Percentiles rank a stretch among this genome's conserved stretches.
These are phyloP conservation scores for Mimumesa dahlbomi DNA, from an alignment of 2,888 invertebrate species.

Conservation along the genomic window DNA sequence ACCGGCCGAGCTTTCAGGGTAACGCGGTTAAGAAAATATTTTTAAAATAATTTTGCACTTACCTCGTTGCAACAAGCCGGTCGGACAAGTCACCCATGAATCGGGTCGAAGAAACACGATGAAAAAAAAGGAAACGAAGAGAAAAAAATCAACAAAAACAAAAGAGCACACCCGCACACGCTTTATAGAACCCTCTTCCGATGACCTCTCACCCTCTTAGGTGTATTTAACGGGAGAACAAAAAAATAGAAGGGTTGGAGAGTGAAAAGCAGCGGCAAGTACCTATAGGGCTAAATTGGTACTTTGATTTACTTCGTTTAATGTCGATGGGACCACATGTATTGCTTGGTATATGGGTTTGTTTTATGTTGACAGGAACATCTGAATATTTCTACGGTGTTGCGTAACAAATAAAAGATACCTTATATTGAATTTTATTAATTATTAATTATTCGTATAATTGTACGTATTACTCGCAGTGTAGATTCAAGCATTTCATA, in stretches of 20 bases:
- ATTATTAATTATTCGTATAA: no score
- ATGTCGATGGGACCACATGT: no score
- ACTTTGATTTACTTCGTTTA: neutral
- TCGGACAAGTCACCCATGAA: slow-evolving; percentile 30
- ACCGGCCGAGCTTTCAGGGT: slow-evolving; percentile 75
- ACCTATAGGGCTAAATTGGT: slow-evolving; percentile 16
- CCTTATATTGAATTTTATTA: no score
- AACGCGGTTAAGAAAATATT: slow-evolving; percentile 78
- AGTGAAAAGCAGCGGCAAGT: slow-evolving; percentile 3
- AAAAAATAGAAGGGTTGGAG: neutral
- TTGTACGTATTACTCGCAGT: no score
- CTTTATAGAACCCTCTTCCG: slow-evolving; percentile 35
- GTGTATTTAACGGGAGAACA: slow-evolving; percentile 32
- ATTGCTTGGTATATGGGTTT: no score
- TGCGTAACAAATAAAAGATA: no score
- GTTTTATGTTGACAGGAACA: neutral
- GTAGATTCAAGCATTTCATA: no score
- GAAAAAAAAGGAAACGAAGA: slow-evolving; percentile 25
- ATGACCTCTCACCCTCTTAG: slow-evolving; percentile 46
- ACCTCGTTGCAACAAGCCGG: slow-evolving; percentile 61
- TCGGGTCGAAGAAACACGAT: slow-evolving; percentile 27
- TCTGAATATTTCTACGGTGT: no score
- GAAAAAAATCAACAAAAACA: slow-evolving; percentile 15
- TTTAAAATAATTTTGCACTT: slow-evolving; percentile 79
- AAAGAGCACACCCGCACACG: no score